These are phyloP conservation scores for Calephelis nemesis DNA, from an alignment of 1,140 invertebrate species.

Conservation along the genomic window DNA sequence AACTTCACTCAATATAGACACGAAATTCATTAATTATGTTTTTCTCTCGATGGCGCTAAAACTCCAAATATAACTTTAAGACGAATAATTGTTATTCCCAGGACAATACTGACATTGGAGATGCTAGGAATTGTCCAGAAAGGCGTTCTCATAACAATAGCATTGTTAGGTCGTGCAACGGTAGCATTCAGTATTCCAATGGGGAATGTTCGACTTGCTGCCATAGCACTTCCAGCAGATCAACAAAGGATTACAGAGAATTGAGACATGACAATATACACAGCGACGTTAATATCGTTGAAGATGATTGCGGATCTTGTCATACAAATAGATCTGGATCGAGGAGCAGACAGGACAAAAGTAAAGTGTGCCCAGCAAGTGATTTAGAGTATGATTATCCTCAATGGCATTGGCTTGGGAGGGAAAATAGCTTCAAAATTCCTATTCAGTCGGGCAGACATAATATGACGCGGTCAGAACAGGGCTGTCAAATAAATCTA, in stretches of 20 bases:
- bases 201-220: slow-evolving; percentile 74
- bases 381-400: slow-evolving; percentile 77
- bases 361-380: slow-evolving; percentile 67
- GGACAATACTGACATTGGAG: slow-evolving; percentile 66
- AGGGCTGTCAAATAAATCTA: slow-evolving; percentile 77
- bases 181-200: slow-evolving; percentile 71
- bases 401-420: slow-evolving; percentile 73
- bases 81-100: slow-evolving; percentile 28
- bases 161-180: slow-evolving; percentile 71
- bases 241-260: slow-evolving; percentile 71
- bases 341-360: slow-evolving; percentile 70
- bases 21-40: too few species aligned
- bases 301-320: slow-evolving; percentile 66
- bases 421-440: slow-evolving; percentile 77
- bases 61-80: slow-evolving; percentile 35
- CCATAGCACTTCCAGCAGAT: slow-evolving; percentile 71
- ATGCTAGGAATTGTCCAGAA: slow-evolving; percentile 64
- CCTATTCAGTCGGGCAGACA: slow-evolving; percentile 66
- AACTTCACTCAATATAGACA: too few species aligned
- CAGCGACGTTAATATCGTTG: slow-evolving; percentile 61
- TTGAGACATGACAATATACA: slow-evolving; percentile 58
- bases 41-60: too few species aligned
- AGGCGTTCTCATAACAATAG: slow-evolving; percentile 73
- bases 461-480: slow-evolving; percentile 66
- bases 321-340: slow-evolving; percentile 69